Evolutionary conservation across 2,888 invertebrate genomes (phyloP).

Genomic region (Andrena hattorfiana): DNA sequence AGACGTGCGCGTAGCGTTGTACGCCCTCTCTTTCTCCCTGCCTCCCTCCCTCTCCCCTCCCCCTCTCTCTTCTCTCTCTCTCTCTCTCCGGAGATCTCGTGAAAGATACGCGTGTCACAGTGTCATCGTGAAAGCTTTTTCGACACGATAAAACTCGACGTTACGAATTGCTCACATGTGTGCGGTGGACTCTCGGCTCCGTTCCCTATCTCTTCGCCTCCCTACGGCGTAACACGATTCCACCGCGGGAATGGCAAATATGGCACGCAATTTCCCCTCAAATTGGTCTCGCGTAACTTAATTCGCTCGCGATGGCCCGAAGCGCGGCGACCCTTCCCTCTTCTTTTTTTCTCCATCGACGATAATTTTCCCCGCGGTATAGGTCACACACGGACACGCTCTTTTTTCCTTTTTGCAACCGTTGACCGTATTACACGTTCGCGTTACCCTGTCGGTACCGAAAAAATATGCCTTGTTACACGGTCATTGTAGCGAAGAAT

Average conservation of each 20-base stretch:
- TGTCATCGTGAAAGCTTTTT: slow-evolving; percentile 41
- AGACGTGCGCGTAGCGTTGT: not conserved
- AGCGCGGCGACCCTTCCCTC: slow-evolving; percentile 11
- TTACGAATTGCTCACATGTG: slow-evolving; percentile 40
- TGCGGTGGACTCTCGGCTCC: slow-evolving; percentile 12
- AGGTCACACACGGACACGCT: slow-evolving; percentile 7
- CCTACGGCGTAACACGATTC: slow-evolving; percentile 46
- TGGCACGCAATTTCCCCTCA: slow-evolving; percentile 61
- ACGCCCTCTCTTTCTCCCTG: not conserved
- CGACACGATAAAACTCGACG: slow-evolving; percentile 43
- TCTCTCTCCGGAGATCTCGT: slow-evolving; percentile 22
- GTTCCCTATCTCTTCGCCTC: slow-evolving; percentile 2
- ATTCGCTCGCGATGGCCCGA: slow-evolving; percentile 45
- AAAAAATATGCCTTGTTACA: slow-evolving; percentile 1
- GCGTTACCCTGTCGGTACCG: slow-evolving; percentile 10
- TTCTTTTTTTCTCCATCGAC: slow-evolving; percentile 22
- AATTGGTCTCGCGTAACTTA: slow-evolving; percentile 61
- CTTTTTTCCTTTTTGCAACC: slow-evolving; percentile 4
- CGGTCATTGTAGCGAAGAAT: not conserved
- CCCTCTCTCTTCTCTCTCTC: not conserved
- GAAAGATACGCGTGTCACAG: slow-evolving; percentile 52
- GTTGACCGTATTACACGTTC: slow-evolving; percentile 27
- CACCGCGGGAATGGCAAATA: slow-evolving; percentile 54
- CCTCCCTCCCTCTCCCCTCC: not conserved
- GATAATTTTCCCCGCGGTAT: slow-evolving; percentile 44